Percentiles rank a stretch among this genome's conserved stretches.
Evolutionary conservation across 1,140 invertebrate species (phyloP).

Genomic region (Euura lappo): DNA sequence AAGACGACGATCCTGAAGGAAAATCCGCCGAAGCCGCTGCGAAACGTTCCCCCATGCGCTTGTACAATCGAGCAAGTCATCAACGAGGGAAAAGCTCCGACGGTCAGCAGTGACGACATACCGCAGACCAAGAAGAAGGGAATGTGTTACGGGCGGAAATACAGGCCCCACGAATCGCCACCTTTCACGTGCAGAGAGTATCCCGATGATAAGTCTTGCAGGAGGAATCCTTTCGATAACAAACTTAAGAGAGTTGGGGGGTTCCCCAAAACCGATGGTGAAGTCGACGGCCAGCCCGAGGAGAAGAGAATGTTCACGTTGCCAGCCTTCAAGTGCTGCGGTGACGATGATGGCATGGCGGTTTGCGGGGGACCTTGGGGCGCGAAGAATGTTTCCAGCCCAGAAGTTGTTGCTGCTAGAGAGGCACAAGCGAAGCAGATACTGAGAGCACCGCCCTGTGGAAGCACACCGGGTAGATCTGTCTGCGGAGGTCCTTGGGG

Average conservation of each 20-base stretch:
- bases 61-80: constrained; percentile 35
- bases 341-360: constrained; percentile 32
- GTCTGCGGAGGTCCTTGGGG: constrained; percentile 34
- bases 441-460: constrained; percentile 32
- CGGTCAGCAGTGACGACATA: constrained; percentile 28
- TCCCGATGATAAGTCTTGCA: constrained; percentile 32
- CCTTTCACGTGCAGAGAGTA: constrained; percentile 34
- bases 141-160: constrained; percentile 39
- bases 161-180: constrained; percentile 24
- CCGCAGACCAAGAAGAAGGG: constrained; percentile 29
- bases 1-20: constrained; percentile 22
- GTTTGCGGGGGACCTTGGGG: constrained; percentile 34
- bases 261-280: neutral
- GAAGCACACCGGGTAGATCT: constrained; percentile 29
- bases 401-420: constrained; percentile 24
- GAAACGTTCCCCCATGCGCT: constrained; percentile 41
- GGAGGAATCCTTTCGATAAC: constrained; percentile 32
- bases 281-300: neutral
- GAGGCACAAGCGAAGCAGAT: constrained; percentile 29
- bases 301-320: constrained; percentile 32
- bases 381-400: constrained; percentile 24
- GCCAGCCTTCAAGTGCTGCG: constrained; percentile 32
- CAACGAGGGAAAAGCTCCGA: constrained; percentile 20
- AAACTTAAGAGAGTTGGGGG: neutral
- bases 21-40: constrained; percentile 16